Evolutionary conservation across 2,888 invertebrate genomes (phyloP).

Genomic region (Loripinus fragilis): DNA sequence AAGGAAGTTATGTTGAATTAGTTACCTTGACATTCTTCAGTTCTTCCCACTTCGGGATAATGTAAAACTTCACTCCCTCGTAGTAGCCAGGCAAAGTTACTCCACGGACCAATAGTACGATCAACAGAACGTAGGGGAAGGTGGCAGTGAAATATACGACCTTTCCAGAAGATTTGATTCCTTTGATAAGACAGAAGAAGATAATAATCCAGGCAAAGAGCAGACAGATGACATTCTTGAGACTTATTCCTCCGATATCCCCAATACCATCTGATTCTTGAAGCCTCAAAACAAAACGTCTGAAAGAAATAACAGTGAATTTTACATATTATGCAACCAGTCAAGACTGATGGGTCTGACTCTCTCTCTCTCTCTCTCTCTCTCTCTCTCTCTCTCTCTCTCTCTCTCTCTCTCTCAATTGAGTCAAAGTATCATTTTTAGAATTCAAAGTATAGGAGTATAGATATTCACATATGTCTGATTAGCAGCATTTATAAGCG

Average conservation of each 20-base stretch:
- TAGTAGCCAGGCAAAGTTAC: conserved; percentile 75
- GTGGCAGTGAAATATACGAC: conserved; percentile 81
- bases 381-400: too few species aligned
- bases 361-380: too few species aligned
- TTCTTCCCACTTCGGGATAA: conserved; percentile 76
- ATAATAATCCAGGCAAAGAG: conserved; percentile 80
- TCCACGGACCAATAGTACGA: conserved; percentile 76
- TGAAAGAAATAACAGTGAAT: conserved; percentile 56
- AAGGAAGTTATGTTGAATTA: not conserved
- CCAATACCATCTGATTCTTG: conserved; percentile 74
- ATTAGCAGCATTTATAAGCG: too few species aligned
- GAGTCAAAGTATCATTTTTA: too few species aligned
- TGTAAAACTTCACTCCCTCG: conserved; percentile 78
- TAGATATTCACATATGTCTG: too few species aligned
- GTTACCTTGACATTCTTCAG: conserved; percentile 72
- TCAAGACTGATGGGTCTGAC: too few species aligned
- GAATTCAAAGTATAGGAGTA: too few species aligned
- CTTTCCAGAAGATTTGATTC: conserved; percentile 81
- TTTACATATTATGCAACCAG: too few species aligned
- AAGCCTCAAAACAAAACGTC: conserved; percentile 72
- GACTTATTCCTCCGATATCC: conserved; percentile 71
- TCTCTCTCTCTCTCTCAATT: too few species aligned
- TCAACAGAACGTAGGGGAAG: conserved; percentile 79
- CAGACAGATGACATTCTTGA: conserved; percentile 77
- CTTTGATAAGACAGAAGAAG: conserved; percentile 80